Evolutionary conservation across 2,888 invertebrate genomes (phyloP).

Genomic region (Eupithecia inturbata): DNA sequence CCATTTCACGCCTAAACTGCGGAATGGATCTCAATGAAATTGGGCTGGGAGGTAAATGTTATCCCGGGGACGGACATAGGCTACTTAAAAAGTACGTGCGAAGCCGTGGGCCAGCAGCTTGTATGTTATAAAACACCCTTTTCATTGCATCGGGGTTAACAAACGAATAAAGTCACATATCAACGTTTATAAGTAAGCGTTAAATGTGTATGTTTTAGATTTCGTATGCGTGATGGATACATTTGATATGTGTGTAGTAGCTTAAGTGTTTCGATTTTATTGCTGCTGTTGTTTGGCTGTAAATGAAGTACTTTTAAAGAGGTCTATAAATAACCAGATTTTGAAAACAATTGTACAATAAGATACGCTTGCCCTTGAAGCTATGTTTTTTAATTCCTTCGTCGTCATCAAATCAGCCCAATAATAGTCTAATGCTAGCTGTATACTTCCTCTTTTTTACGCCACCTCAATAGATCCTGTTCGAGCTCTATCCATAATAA

Average conservation of each 20-base stretch:
- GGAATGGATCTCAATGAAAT: no score
- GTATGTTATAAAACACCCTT: neutral
- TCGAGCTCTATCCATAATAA: neutral
- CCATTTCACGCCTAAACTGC: no score
- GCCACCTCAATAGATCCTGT: neutral
- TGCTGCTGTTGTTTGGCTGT: neutral
- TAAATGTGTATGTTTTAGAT: slow-evolving; percentile 11
- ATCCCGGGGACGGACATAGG: no score
- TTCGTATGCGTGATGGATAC: slow-evolving; percentile 24
- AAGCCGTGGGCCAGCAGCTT: no score
- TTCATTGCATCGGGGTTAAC: neutral
- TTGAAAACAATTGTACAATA: neutral
- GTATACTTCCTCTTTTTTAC: neutral
- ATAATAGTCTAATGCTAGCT: no score
- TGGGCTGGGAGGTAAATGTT: neutral
- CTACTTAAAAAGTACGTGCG: no score
- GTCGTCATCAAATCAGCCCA: neutral
- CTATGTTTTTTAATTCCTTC: neutral
- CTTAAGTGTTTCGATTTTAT: slow-evolving; percentile 20
- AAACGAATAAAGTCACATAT: neutral
- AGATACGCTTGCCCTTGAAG: neutral
- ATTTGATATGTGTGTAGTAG: slow-evolving; percentile 14
- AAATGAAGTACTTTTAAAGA: neutral
- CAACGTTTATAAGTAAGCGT: neutral
- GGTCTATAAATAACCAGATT: neutral